Base-by-base conservation (phyloP, 2,113 vertebrate genomes). In the Nymphicus hollandicus region DNA sequence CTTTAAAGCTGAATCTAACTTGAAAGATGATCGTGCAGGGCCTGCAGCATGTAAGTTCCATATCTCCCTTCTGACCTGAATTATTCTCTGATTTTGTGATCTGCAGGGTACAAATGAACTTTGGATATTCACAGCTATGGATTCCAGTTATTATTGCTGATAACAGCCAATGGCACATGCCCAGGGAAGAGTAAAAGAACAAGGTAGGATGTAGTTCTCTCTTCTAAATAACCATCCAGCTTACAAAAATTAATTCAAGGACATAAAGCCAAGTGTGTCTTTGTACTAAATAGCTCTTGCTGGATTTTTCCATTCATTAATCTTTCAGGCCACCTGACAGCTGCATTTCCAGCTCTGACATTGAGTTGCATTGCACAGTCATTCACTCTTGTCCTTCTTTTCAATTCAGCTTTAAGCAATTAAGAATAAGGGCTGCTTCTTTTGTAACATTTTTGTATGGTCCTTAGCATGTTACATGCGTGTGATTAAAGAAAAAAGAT, bases 391-490 rank as follows among this genome's bases (percentile, higher is more conserved):
- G 14, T 49, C 22, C 16, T 81, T 65, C 17, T 65, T 47, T 25
- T 77, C 13, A 52, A 2, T 69, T 71, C 52, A 55, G 5, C 23
- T 76, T 17, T 20, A 73, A 88, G 10, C 4, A 31, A 22, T 11
- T 29, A 31, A 53, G n/a, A 71, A 35, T 15, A 61, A 58, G 23
- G 7, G 10, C 9, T 64, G 6, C 10, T 50, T 58, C 35, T 70
- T 63, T 50, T 39, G 7, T 19, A 27, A 66, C 9, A 20, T 7
- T 52, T 69, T 11, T 47, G 4, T 25, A 9, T 52, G 20, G 31
- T 3, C 15, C 20, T 15, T 22, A n/a, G 10, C 13, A n/a, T 1
- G 0, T 56, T 43, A 29, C 9, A 61, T 11, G 4, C 12, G 1
- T 10, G 13, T 41, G 20, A 68, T 2, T 52, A 65, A 71, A 72